A percentile compares a stretch with the other conserved stretches of the same genome.
Evolutionary conservation across 2,888 invertebrate species (phyloP).

Genomic region (Ctenicera cuprea): DNA sequence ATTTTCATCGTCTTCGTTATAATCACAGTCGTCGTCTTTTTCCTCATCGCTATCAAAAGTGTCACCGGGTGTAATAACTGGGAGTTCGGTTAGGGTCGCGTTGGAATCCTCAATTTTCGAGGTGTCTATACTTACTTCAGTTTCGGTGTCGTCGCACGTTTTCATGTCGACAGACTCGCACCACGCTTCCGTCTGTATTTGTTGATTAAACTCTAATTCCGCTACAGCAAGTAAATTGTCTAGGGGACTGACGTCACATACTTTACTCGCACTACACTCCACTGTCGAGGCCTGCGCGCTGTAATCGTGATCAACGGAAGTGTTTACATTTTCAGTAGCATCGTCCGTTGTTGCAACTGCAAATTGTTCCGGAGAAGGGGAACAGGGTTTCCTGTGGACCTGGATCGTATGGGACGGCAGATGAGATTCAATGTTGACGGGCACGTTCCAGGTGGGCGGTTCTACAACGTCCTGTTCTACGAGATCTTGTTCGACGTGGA

Average conservation of each 20-base stretch:
- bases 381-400: constrained; percentile 70
- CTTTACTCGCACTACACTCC: constrained; percentile 70
- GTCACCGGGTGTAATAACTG: constrained; percentile 32
- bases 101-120: constrained; percentile 25
- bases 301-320: constrained; percentile 65
- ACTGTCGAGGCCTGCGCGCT: constrained; percentile 66
- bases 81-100: background rate
- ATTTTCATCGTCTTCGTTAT: constrained; percentile 70
- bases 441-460: constrained; percentile 69
- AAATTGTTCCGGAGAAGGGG: constrained; percentile 66
- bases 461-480: constrained; percentile 52
- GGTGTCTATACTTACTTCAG: constrained; percentile 45
- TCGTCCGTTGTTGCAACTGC: constrained; percentile 49
- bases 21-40: constrained; percentile 69
- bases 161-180: constrained; percentile 52
- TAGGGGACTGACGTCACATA: constrained; percentile 73
- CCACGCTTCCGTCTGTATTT: constrained; percentile 71
- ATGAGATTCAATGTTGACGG: constrained; percentile 77
- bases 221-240: constrained; percentile 80
- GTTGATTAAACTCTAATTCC: constrained; percentile 79
- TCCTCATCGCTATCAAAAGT: constrained; percentile 56
- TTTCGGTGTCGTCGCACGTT: constrained; percentile 21
- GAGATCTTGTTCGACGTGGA: constrained; percentile 50
- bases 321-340: constrained; percentile 66
- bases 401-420: constrained; percentile 79